Percentiles rank a stretch among this genome's conserved stretches.
phyloP scores from a whole-genome alignment of 2,888 invertebrate species.

The Tiliacea citrago region DNA sequence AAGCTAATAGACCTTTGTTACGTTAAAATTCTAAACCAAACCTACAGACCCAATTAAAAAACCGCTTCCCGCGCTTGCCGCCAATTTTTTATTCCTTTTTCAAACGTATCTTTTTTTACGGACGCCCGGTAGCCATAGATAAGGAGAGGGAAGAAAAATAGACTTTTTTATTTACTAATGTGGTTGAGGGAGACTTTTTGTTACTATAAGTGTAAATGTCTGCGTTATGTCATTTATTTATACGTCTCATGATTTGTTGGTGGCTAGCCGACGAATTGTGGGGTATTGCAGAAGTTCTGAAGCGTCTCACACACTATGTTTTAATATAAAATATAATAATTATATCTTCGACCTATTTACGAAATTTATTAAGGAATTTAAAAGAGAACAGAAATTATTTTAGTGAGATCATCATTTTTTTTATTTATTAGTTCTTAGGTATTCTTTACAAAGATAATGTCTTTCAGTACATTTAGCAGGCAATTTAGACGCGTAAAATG shows the following conservation, averaged over 20 bases:
- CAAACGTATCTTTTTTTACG: constrained; percentile 59
- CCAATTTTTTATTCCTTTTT: constrained; percentile 55
- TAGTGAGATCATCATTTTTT: background rate
- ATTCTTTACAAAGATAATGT: background rate
- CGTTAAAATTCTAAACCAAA: constrained; percentile 28
- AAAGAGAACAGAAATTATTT: background rate
- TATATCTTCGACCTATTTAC: too few relatives aligned
- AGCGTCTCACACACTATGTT: too few relatives aligned
- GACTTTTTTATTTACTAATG: constrained; percentile 56
- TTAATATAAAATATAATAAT: too few relatives aligned
- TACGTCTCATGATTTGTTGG: constrained; percentile 31
- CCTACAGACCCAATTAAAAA: constrained; percentile 59
- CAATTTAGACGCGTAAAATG: background rate
- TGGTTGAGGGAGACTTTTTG: constrained; percentile 47
- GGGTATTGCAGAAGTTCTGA: background rate
- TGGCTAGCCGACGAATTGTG: constrained; percentile 1
- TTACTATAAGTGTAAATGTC: constrained; percentile 50
- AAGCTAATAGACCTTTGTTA: constrained; percentile 11
- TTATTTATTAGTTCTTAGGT: background rate
- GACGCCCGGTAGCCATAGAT: constrained; percentile 66
- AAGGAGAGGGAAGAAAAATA: constrained; percentile 58
- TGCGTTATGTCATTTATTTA: constrained; percentile 52
- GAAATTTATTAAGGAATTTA: too few relatives aligned
- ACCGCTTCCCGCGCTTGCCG: constrained; percentile 22
- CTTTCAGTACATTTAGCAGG: background rate